Percentiles rank a stretch among this genome's conserved stretches.
phyloP scores from a whole-genome alignment of 2,113 vertebrate genomes.

The Sardina pilchardus region DNA sequence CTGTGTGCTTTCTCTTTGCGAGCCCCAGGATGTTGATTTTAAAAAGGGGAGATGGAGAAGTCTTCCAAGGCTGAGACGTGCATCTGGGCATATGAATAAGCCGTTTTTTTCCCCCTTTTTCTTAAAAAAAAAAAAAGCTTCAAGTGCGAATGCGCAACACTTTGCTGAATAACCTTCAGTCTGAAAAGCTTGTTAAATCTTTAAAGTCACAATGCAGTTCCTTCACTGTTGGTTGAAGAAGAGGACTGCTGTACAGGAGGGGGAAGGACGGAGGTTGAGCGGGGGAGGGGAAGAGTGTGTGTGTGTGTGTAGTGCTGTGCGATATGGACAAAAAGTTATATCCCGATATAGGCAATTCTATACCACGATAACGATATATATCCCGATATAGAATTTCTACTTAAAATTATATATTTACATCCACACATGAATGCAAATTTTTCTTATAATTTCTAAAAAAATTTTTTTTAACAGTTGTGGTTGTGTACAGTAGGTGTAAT shows the following conservation, averaged over 20 bases:
- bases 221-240: not conserved
- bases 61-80: conserved; percentile 45
- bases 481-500: no score
- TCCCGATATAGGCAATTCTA: no score
- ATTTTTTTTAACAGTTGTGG: no score
- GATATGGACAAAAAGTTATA: no score
- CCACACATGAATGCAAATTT: no score
- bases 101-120: not conserved
- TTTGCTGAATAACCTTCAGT: conserved; percentile 10
- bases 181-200: conserved; percentile 9
- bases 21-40: conserved; percentile 39
- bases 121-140: no score
- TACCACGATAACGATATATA: no score
- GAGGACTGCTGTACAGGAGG: not conserved
- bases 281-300: not conserved
- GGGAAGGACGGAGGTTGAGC: not conserved
- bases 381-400: no score
- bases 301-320: not conserved
- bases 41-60: conserved; percentile 19
- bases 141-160: not conserved
- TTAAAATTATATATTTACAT: no score
- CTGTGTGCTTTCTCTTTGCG: conserved; percentile 10
- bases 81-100: conserved; percentile 27
- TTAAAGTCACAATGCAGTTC: not conserved
- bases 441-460: no score